Evolutionary conservation across 2,113 vertebrate species (phyloP).

Genomic region (Australoheros scitulus): DNA sequence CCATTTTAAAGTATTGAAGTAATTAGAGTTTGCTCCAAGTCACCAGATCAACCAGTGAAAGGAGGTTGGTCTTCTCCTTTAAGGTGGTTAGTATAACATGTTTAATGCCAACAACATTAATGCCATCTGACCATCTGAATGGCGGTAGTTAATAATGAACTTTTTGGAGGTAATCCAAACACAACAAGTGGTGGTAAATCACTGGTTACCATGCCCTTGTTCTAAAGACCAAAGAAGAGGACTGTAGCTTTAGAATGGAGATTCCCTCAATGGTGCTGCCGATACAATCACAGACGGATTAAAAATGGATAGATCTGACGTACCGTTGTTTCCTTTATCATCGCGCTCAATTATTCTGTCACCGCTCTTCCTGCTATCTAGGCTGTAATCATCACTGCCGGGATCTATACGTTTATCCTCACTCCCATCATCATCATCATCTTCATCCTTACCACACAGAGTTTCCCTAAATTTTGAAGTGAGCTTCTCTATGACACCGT

Average conservation of each 20-base stretch:
- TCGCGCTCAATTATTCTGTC: slow-evolving; percentile 50
- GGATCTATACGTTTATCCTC: slow-evolving; percentile 55
- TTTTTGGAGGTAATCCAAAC: slow-evolving; percentile 5
- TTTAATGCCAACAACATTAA: background rate
- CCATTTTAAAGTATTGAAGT: slow-evolving; percentile 48
- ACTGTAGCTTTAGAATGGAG: slow-evolving; percentile 51
- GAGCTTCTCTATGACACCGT: slow-evolving; percentile 94
- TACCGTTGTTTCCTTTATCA: slow-evolving; percentile 60
- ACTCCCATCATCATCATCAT: slow-evolving; percentile 61
- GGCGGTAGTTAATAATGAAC: background rate
- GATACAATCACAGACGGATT: slow-evolving; percentile 42
- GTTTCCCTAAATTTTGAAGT: slow-evolving; percentile 91
- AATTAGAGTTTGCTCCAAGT: background rate
- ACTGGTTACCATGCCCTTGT: slow-evolving; percentile 11
- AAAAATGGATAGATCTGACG: slow-evolving; percentile 40
- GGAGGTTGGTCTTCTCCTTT: slow-evolving; percentile 49
- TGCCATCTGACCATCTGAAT: background rate
- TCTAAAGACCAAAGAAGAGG: slow-evolving; percentile 52
- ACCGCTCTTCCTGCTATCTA: slow-evolving; percentile 46
- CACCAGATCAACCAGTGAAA: slow-evolving; percentile 20
- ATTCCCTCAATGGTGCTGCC: slow-evolving; percentile 62
- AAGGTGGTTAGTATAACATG: slow-evolving; percentile 31
- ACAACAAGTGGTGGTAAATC: slow-evolving; percentile 1
- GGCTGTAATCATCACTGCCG: slow-evolving; percentile 39
- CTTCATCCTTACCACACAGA: slow-evolving; percentile 89